These are phyloP conservation scores for Typhlichthys subterraneus DNA, from an alignment of 2,797 vertebrate genomes.

Conservation along the genomic window DNA sequence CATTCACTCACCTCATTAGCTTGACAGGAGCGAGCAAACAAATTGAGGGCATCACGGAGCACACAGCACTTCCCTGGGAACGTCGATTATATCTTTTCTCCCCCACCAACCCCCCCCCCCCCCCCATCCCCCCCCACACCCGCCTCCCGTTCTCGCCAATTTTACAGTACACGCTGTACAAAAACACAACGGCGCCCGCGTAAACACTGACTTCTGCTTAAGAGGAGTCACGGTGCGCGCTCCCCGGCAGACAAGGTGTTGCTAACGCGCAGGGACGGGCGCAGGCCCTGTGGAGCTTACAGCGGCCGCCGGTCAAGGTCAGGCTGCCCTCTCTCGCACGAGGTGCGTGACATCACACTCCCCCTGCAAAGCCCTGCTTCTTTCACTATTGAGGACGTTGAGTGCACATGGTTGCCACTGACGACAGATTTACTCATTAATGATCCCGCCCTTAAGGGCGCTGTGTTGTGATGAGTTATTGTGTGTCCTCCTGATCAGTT, in stretches of 20 bases:
- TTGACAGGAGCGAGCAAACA: conserved; percentile 70
- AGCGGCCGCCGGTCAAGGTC: no score
- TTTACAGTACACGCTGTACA: conserved; percentile 33
- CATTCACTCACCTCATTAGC: conserved; percentile 78
- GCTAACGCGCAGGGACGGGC: neutral
- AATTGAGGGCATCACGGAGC: conserved; percentile 61
- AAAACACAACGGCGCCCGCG: conserved; percentile 46
- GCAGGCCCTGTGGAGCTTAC: neutral
- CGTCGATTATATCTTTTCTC: conserved; percentile 8
- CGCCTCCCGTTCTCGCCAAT: conserved; percentile 2
- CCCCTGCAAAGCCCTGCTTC: conserved; percentile 7
- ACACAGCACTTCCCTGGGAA: conserved; percentile 61
- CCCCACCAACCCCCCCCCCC: neutral
- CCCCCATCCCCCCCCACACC: conserved; percentile 21
- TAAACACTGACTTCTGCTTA: conserved; percentile 50
- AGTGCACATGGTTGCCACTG: conserved; percentile 14
- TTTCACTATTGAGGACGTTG: conserved; percentile 23
- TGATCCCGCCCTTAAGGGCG: conserved; percentile 11
- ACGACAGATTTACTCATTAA: conserved; percentile 28
- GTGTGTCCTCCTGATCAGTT: conserved; percentile 12
- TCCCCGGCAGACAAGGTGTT: conserved; percentile 34
- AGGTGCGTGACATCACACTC: neutral
- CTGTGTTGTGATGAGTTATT: conserved; percentile 13
- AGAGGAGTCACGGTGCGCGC: conserved; percentile 36
- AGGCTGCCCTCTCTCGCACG: no score